Percentiles rank a stretch among this genome's conserved stretches.
These are phyloP conservation scores for Drosophila sordidula DNA, from an alignment of 2,888 invertebrate species.

Conservation along the genomic window DNA sequence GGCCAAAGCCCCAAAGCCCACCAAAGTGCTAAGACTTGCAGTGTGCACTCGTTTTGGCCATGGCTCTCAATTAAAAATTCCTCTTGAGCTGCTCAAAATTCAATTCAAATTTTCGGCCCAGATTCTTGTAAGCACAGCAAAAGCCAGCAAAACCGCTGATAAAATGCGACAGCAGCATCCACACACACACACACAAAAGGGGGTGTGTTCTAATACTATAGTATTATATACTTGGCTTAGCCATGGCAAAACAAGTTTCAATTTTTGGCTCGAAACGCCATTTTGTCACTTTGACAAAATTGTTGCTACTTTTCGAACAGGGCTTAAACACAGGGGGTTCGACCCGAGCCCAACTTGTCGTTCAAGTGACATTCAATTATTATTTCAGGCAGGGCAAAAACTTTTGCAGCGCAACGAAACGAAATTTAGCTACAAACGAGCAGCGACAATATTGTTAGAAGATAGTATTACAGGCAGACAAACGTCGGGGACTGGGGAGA, in stretches of 20 bases:
- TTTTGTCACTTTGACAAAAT: slow-evolving; percentile 80
- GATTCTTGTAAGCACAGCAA: slow-evolving; percentile 54
- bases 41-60: slow-evolving; percentile 44
- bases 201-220: slow-evolving; percentile 31
- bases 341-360: slow-evolving; percentile 66
- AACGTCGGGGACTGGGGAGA: slow-evolving; percentile 37
- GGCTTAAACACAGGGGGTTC: slow-evolving; percentile 7
- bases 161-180: slow-evolving; percentile 50
- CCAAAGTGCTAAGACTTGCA: slow-evolving; percentile 59
- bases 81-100: slow-evolving; percentile 71
- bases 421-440: slow-evolving; percentile 54
- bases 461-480: slow-evolving; percentile 67
- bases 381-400: slow-evolving; percentile 76
- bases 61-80: slow-evolving; percentile 75
- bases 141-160: slow-evolving; percentile 72
- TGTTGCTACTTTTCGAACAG: slow-evolving; percentile 63
- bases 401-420: slow-evolving; percentile 53
- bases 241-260: slow-evolving; percentile 67
- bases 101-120: slow-evolving; percentile 69
- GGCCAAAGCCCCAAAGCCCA: slow-evolving; percentile 14
- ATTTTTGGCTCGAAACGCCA: slow-evolving; percentile 68
- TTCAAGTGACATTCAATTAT: slow-evolving; percentile 80
- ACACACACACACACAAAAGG: slow-evolving; percentile 14
- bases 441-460: slow-evolving; percentile 76
- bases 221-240: slow-evolving; percentile 53